A percentile compares a stretch with the other conserved stretches of the same genome.
Conservation (phyloP, 1,140 invertebrate genomes). For the Danaus plexippus region DNA sequence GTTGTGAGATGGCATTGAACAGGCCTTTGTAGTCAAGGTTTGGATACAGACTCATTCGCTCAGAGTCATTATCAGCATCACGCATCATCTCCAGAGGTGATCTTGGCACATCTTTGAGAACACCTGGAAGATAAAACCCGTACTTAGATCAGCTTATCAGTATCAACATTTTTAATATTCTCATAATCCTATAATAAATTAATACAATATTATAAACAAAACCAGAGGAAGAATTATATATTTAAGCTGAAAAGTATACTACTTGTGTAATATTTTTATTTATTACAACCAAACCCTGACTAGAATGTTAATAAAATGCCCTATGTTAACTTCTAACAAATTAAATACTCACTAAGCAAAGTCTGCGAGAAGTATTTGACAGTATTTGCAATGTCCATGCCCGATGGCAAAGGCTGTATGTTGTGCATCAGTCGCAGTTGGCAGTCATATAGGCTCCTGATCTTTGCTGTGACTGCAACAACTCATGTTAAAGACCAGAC, state of each 20-base stretch:
- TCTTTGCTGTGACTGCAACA: slow-evolving; percentile 94
- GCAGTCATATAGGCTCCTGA: slow-evolving; percentile 96
- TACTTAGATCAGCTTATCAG: no score
- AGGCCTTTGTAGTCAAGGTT: slow-evolving; percentile 96
- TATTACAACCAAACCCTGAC: no score
- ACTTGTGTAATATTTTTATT: no score
- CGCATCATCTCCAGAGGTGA: slow-evolving; percentile 92
- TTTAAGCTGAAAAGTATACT: no score
- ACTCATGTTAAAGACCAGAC: slow-evolving; percentile 14
- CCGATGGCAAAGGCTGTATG: slow-evolving; percentile 91
- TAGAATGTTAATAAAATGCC: neutral
- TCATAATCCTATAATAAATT: no score
- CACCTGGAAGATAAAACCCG: slow-evolving; percentile 72
- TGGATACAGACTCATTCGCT: slow-evolving; percentile 91
- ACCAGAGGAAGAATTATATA: no score
- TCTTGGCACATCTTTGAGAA: slow-evolving; percentile 94
- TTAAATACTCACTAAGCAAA: slow-evolving; percentile 85
- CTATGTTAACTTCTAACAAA: neutral
- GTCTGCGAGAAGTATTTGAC: slow-evolving; percentile 99
- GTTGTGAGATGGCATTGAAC: slow-evolving; percentile 88
- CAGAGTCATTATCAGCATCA: slow-evolving; percentile 85
- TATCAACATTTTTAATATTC: no score
- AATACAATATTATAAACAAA: no score
- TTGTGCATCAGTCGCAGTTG: slow-evolving; percentile 94
- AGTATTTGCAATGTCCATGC: slow-evolving; percentile 96